These are phyloP conservation scores for Labeo rohita DNA, from an alignment of 2,113 vertebrate species.

Conservation along the genomic window DNA sequence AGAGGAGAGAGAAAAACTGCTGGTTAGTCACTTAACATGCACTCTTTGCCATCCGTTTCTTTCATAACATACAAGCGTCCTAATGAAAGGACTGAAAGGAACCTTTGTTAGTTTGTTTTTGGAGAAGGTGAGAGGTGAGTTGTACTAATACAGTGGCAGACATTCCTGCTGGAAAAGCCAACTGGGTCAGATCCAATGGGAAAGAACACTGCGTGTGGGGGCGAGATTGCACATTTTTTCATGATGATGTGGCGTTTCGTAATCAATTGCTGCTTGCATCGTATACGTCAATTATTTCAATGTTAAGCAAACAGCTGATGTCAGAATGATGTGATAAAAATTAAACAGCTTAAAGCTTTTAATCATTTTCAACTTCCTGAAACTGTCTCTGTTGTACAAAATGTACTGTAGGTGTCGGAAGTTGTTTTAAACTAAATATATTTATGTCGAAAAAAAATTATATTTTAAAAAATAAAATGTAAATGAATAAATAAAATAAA, in stretches of 20 bases:
- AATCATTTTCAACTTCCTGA: not conserved
- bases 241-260: constrained; percentile 10
- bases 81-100: not conserved
- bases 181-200: constrained; percentile 9
- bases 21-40: constrained; percentile 70
- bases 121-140: constrained; percentile 8
- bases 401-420: not conserved
- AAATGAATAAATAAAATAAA: too few relatives aligned
- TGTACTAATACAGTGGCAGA: not conserved
- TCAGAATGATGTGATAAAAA: not conserved
- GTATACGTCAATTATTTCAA: not conserved
- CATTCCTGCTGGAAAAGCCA: not conserved
- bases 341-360: not conserved
- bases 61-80: not conserved
- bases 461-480: too few relatives aligned
- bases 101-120: not conserved
- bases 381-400: not conserved
- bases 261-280: not conserved
- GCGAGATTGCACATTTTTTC: not conserved
- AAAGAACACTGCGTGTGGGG: constrained; percentile 14
- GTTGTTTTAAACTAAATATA: not conserved
- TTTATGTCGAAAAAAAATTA: too few relatives aligned
- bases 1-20: constrained; percentile 80
- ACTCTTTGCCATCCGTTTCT: not conserved
- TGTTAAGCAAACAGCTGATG: not conserved